Conservation (phyloP, 2,888 invertebrate genomes). For the Luffia ferchaultella region DNA sequence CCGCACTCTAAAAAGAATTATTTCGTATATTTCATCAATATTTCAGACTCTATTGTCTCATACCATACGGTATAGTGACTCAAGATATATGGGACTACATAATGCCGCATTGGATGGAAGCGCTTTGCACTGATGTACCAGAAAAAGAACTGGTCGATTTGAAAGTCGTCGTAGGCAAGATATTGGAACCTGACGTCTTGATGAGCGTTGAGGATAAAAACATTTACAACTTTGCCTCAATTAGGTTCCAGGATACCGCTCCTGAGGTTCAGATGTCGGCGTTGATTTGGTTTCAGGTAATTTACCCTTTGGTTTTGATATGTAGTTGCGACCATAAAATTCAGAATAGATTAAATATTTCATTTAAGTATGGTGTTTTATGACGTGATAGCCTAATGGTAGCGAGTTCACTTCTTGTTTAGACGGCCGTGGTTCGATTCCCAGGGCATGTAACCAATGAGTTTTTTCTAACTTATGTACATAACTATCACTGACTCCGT, state of each 20-base stretch:
- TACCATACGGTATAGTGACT: slow-evolving; percentile 97
- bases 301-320: no score
- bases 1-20: no score
- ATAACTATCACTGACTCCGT: no score
- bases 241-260: slow-evolving; percentile 81
- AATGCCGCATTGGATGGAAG: slow-evolving; percentile 99
- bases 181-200: slow-evolving; percentile 96
- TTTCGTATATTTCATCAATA: no score
- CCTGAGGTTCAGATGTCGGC: slow-evolving; percentile 89
- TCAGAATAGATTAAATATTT: no score
- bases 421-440: no score
- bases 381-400: no score
- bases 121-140: slow-evolving; percentile 90
- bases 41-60: slow-evolving; percentile 86
- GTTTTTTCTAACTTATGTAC: no score
- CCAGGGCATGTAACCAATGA: no score
- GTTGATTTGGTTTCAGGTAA: slow-evolving; percentile 85
- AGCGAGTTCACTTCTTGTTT: no score
- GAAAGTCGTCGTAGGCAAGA: slow-evolving; percentile 84
- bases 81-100: slow-evolving; percentile 97
- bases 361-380: no score
- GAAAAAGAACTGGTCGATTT: slow-evolving; percentile 87
- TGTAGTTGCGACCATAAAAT: no score
- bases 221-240: slow-evolving; percentile 93
- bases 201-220: slow-evolving; percentile 93